phyloP scores from a whole-genome alignment of 2,888 invertebrate species.

The Andrena flavipes region DNA sequence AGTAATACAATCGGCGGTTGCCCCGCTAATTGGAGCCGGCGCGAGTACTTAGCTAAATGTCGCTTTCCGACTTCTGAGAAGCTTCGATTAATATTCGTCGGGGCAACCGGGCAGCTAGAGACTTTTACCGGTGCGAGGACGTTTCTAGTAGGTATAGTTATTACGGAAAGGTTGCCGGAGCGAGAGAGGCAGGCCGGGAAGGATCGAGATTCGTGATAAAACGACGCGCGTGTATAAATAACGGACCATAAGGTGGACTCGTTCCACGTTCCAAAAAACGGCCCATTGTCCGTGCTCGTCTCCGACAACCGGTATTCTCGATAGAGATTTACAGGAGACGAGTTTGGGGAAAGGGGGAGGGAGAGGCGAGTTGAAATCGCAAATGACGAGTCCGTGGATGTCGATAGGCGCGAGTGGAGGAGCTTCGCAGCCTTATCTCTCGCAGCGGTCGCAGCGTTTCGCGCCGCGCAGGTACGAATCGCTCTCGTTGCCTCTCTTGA shows the following conservation, averaged over 20 bases:
- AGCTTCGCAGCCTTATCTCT: neutral
- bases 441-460: neutral
- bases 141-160: no score
- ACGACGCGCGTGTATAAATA: conserved; percentile 53
- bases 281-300: conserved; percentile 75
- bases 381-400: conserved; percentile 70
- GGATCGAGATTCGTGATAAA: conserved; percentile 59
- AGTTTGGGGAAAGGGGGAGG: conserved; percentile 52
- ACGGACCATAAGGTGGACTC: conserved; percentile 72
- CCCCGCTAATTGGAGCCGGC: conserved; percentile 32
- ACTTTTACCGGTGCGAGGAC: no score
- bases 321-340: conserved; percentile 77
- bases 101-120: no score
- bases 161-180: no score
- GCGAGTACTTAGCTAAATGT: neutral
- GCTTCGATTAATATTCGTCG: no score
- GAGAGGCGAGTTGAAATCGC: conserved; percentile 63
- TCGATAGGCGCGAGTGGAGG: neutral
- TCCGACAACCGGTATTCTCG: conserved; percentile 76
- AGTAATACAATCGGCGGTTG: conserved; percentile 1
- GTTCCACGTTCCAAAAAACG: conserved; percentile 76
- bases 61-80: no score
- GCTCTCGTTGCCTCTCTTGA: neutral
- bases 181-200: conserved; percentile 30
- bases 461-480: neutral